Base-by-base conservation (phyloP, 2,888 invertebrate genomes). In the Acanthococcus lagerstroemiae region DNA sequence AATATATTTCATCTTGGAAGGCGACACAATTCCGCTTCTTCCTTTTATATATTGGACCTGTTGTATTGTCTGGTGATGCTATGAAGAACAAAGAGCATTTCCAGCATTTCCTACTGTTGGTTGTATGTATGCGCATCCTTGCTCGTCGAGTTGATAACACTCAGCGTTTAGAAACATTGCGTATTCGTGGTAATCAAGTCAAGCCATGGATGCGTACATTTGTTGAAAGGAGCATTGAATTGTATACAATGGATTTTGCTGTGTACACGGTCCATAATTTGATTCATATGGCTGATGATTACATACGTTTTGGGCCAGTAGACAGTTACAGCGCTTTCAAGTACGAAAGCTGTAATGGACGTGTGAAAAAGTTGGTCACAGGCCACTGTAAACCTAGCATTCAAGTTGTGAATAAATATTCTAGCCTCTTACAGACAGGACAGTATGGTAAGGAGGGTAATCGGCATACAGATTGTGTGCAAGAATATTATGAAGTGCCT, bases 281-380 rank as follows among this genome's bases (percentile, higher is more conserved):
- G n/a, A n/a, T n/a, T n/a, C n/a, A n/a, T n/a, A n/a, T n/a, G 2
- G 25, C 48, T 25, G 46, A 26, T 48, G 46, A 60, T 48, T 45
- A 21, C 12, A 21, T 27, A 25, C 46, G 27, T 26, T 50, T 50
- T 37, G 50, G 50, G 12, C 50, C 48, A 15, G 15, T 61, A 12
- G 61, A 50, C n/a, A 50, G 48, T 50, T 61, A 50, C 12, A 12
- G 21, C 12, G 25, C 26, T 21, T 61, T 61, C 7, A 61, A 61
- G 48, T 61, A 21, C 48, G 50, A 61, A 27, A 61, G 25, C 26
- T 46, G n/a, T 50, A 26, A 48, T 19, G 61, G 61, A 12, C 5
- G 15, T 5, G 12, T 30, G 26, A 61, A 61, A 30, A 19, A 50
- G 21, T 27, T 9, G n/a, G 44, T 60, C 24, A 25, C 4, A 3